Base-by-base conservation (phyloP, 2,797 vertebrate genomes). In the Acrossocheilus fasciatus region DNA sequence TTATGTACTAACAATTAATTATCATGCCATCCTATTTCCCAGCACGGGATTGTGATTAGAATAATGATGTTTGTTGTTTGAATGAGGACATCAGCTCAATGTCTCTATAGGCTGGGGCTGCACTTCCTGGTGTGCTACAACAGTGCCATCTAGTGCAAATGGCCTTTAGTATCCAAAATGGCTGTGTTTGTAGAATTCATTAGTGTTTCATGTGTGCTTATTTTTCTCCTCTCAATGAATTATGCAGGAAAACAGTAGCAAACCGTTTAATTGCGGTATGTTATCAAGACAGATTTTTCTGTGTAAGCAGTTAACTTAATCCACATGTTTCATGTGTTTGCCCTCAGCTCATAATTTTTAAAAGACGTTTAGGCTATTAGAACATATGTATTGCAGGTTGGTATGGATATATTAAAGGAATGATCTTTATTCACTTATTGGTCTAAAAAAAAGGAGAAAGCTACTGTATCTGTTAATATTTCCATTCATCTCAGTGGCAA, bases 81-180 rank as follows among this genome's bases (percentile, higher is more conserved):
- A 79, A 88, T 80, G 87, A 85, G 87, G 87, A 88, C 80, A 89
- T 73, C 74, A 79, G 82, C 68, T 72, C 47, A 87, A 62, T 81
- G 79, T 64, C 54, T 43, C 2, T 11, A 50, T 36, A 54, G 77
- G 62, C 2, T 5, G 70, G 36, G 14, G 15, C 14, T 57, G 57
- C 43, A 1, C 30, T 39, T 76, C 75, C 50, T 87, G 89, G 59
- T 72, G 85, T 90, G 92, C 88, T 92, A 84, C 93, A 90, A 91
- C 89, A 95, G 54, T 95, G 96, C 95, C 96, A 95, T 93, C 96
- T 95, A 94, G 93, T 93, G 96, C 81, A 76, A 14, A 68, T 47
- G 59, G 0, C 10, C 36, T 17, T 72, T 73, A 70, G 82, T 15
- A 57, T 68, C 86, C 18, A 77, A 87, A 89, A 89, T 89, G 84